Base-by-base conservation (phyloP, 2,888 invertebrate genomes). In the Lamproptera curius region DNA sequence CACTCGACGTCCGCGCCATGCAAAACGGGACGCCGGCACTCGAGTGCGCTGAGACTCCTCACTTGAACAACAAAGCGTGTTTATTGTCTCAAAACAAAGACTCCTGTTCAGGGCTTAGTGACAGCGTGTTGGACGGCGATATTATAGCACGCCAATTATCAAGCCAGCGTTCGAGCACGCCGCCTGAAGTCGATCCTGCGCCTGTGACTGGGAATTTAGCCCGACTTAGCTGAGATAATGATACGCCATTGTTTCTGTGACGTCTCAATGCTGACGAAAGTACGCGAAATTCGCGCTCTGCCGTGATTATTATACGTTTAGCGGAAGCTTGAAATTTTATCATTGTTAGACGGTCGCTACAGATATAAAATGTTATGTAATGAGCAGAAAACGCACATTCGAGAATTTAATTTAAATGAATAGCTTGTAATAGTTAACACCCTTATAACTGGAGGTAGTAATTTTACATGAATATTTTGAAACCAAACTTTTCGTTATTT, bases 11-110 rank as follows among this genome's bases (percentile, higher is more conserved):
- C 73, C 65, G 59, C 56, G 58, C 69, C 70, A 78, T 76, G 74
- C 73, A 73, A 76, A 73, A 76, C 71, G 68, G 67, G 58, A 54
- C 58, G 61, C 59, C 58, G 62, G 59, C 60, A 59, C 67, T 70
- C 57, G 63, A 70, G 65, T 65, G 4, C 26, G 46, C 56, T 47
- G 48, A 65, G 66, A 70, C 67, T 67, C 67, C 70, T 67, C 31
- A 31, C 73, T 78, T 70, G 68, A 74, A 67, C 63, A 67, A 77
- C 76, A 79, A 76, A 77, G 74, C 69, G 58, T 70, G 74, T 76
- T 74, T 73, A 78, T 76, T 78, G 76, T 78, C 70, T 73, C 71
- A 73, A 81, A 83, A 84, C 83, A 85, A 84, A 76, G 79, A 67
- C 73, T 63, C 61, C 59, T 64, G 70, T 70, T 72, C 69, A 69